A percentile compares a stretch with the other conserved stretches of the same genome.
Evolutionary conservation across 2,888 invertebrate species (phyloP).

Genomic region (Machimus atricapillus): DNA sequence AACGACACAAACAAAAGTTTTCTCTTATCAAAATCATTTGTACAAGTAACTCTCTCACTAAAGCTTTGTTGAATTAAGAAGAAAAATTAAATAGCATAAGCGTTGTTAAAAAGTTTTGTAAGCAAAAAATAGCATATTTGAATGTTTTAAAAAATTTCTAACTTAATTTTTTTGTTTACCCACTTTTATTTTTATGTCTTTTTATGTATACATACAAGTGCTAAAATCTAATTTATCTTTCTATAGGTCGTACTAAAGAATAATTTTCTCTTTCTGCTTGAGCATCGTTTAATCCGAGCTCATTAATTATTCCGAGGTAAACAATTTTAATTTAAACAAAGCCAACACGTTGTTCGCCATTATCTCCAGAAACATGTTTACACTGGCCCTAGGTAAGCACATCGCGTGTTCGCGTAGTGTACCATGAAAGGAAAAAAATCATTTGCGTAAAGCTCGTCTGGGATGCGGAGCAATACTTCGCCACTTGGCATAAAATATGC

Average conservation of each 20-base stretch:
- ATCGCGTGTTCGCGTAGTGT: background rate
- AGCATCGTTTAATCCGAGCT: background rate
- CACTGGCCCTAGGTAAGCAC: background rate
- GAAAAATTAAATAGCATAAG: too few species aligned
- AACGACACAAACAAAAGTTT: too few species aligned
- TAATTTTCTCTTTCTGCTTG: background rate
- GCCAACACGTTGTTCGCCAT: background rate
- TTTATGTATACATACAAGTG: background rate
- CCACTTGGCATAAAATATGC: slow-evolving; percentile 16
- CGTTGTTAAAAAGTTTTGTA: too few species aligned
- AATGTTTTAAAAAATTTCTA: too few species aligned
- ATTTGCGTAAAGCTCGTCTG: background rate
- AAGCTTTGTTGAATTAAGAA: too few species aligned
- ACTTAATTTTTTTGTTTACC: background rate
- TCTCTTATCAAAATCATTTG: too few species aligned
- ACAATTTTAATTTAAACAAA: slow-evolving; percentile 16
- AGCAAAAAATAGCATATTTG: too few species aligned
- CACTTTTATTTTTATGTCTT: background rate
- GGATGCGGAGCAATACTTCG: background rate
- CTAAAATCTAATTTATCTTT: background rate
- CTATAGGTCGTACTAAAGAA: background rate
- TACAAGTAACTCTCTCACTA: too few species aligned
- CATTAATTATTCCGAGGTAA: slow-evolving; percentile 11
- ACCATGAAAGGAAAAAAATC: background rate
- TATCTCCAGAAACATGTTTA: slow-evolving; percentile 1